phyloP scores from a whole-genome alignment of 2,888 invertebrate genomes.

The Brenthis ino region DNA sequence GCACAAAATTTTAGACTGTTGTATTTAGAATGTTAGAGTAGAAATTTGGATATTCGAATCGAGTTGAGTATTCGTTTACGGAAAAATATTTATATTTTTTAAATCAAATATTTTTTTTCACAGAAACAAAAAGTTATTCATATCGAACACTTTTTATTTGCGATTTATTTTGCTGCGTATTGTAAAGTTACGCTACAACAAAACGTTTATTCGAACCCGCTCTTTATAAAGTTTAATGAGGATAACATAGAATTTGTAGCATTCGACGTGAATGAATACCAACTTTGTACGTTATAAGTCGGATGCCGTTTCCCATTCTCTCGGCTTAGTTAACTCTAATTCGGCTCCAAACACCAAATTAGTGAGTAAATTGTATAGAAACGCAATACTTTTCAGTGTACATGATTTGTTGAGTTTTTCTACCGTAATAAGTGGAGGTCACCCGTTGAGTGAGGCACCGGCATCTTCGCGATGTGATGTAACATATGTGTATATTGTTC shows the following conservation, averaged over 20 bases:
- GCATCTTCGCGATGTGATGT: conserved; percentile 43
- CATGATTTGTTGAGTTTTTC: conserved; percentile 69
- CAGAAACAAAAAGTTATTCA: conserved; percentile 8
- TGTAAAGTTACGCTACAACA: conserved; percentile 10
- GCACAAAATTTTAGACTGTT: conserved; percentile 12
- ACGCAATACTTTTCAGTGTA: conserved; percentile 71
- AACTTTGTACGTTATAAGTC: conserved; percentile 21
- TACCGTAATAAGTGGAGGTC: conserved; percentile 50
- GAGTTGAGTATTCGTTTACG: neutral
- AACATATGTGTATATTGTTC: conserved; percentile 51
- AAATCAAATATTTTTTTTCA: neutral
- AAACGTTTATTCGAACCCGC: conserved; percentile 1
- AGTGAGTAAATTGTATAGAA: conserved; percentile 74
- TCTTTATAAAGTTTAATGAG: conserved; percentile 5
- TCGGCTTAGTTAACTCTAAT: conserved; percentile 59
- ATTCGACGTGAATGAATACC: conserved; percentile 17
- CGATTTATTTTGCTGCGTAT: conserved; percentile 6
- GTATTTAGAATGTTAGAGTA: conserved; percentile 8
- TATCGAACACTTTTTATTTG: conserved; percentile 3
- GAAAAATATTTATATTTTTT: conserved; percentile 6
- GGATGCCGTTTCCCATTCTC: conserved; percentile 48
- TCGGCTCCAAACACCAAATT: conserved; percentile 76
- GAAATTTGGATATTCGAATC: conserved; percentile 5
- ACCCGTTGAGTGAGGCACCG: conserved; percentile 80
- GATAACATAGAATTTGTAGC: neutral